Evolutionary conservation across 2,113 vertebrate genomes (phyloP).

Genomic region (Syngnathus scovelli): DNA sequence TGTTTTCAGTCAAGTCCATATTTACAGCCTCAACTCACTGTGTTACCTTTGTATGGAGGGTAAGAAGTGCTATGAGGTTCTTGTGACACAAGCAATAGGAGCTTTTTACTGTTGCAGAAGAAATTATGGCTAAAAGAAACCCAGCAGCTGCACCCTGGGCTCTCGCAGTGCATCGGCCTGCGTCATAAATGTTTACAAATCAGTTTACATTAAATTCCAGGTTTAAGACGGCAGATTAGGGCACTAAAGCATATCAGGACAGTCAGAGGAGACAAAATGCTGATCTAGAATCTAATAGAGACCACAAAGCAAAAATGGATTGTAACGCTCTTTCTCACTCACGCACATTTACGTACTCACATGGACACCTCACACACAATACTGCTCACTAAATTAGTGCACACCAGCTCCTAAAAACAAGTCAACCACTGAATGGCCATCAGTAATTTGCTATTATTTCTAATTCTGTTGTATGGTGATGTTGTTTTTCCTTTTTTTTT

Average conservation of each 20-base stretch:
- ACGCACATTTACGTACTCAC: not conserved
- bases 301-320: conserved; percentile 20
- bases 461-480: conserved; percentile 14
- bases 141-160: not conserved
- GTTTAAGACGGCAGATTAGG: conserved; percentile 23
- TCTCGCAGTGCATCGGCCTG: conserved; percentile 8
- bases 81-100: conserved; percentile 5
- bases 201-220: conserved; percentile 28
- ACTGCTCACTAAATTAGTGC: conserved; percentile 1
- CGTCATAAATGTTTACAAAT: conserved; percentile 48
- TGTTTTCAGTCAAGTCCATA: not conserved
- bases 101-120: conserved; percentile 3
- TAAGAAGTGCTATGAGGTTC: not conserved
- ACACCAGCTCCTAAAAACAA: conserved; percentile 24
- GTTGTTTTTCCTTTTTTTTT: conserved; percentile 13
- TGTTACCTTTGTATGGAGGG: not conserved
- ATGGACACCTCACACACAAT: conserved; percentile 4
- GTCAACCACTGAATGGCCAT: conserved; percentile 23
- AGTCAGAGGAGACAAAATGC: conserved; percentile 30
- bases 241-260: conserved; percentile 46
- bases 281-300: conserved; percentile 20
- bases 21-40: not conserved
- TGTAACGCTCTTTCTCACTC: conserved; percentile 19
- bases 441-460: conserved; percentile 1
- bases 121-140: not conserved